phyloP scores from a whole-genome alignment of 2,888 invertebrate genomes.

The Amphipoea lucens region DNA sequence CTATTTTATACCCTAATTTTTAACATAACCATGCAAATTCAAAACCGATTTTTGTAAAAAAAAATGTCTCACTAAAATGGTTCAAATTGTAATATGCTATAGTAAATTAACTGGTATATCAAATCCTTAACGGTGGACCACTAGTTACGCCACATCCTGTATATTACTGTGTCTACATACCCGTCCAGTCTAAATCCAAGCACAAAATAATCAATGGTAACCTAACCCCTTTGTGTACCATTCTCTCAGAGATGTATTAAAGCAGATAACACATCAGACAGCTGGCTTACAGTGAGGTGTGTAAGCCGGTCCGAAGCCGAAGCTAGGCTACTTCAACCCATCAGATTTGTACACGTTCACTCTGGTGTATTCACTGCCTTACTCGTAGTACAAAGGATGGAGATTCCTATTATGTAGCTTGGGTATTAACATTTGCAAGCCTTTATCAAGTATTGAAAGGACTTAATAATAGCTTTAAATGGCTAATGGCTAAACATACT shows the following conservation, averaged over 20 bases:
- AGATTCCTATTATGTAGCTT: background rate
- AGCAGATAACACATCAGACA: constrained; percentile 7
- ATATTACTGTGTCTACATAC: background rate
- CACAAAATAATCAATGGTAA: background rate
- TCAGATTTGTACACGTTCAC: background rate
- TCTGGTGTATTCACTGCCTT: background rate
- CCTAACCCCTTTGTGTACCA: background rate
- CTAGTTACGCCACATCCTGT: too few species aligned
- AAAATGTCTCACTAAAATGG: too few species aligned
- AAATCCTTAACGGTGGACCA: too few species aligned
- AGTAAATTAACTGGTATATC: too few species aligned
- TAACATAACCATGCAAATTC: too few species aligned
- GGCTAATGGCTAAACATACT: too few species aligned
- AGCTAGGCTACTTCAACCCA: background rate
- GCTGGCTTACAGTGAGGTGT: constrained; percentile 11
- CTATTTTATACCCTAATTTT: too few species aligned
- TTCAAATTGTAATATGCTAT: too few species aligned
- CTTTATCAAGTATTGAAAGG: background rate
- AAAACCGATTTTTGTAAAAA: too few species aligned
- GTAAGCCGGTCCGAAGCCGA: background rate
- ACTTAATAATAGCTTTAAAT: too few species aligned
- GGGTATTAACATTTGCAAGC: background rate
- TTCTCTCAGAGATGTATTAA: constrained; percentile 10
- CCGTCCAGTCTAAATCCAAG: background rate
- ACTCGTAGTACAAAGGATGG: background rate